phyloP scores from a whole-genome alignment of 2,888 invertebrate genomes.

The Boloria euphrosyne region DNA sequence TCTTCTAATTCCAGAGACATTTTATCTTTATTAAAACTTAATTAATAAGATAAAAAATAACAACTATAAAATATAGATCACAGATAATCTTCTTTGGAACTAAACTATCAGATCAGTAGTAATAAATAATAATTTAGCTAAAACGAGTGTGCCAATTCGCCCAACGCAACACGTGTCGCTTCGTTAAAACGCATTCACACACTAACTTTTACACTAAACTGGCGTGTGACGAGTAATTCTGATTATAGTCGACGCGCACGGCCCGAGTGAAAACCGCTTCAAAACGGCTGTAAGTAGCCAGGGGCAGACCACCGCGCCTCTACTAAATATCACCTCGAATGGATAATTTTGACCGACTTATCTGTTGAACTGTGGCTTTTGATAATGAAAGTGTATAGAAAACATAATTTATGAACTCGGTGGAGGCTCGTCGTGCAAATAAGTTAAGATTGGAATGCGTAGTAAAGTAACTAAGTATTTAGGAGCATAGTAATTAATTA shows the following conservation, averaged over 20 bases:
- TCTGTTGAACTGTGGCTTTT: conserved; percentile 46
- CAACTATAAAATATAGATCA: conserved; percentile 58
- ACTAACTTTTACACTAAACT: conserved; percentile 61
- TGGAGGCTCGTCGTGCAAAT: conserved; percentile 63
- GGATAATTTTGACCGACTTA: conserved; percentile 15
- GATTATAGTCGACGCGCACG: conserved; percentile 49
- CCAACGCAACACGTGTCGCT: conserved; percentile 52
- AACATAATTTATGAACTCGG: conserved; percentile 56
- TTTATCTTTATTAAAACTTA: conserved; percentile 54
- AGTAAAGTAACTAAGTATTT: not conserved
- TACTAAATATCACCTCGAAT: conserved; percentile 23
- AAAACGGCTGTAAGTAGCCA: conserved; percentile 55
- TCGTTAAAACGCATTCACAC: conserved; percentile 57
- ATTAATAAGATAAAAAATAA: conserved; percentile 51
- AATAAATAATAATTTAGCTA: conserved; percentile 52
- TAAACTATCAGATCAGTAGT: conserved; percentile 63
- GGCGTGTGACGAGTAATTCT: conserved; percentile 43
- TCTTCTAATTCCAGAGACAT: conserved; percentile 87
- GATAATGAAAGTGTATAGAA: conserved; percentile 55
- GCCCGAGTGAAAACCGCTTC: conserved; percentile 54
- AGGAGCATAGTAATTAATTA: not conserved
- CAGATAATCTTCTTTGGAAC: conserved; percentile 71
- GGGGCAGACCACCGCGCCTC: conserved; percentile 28
- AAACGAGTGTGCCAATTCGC: conserved; percentile 56
- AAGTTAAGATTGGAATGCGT: conserved; percentile 7